A percentile compares a stretch with the other conserved stretches of the same genome.
phyloP scores from a whole-genome alignment of 2,113 vertebrate genomes.

The Tapirus terrestris region DNA sequence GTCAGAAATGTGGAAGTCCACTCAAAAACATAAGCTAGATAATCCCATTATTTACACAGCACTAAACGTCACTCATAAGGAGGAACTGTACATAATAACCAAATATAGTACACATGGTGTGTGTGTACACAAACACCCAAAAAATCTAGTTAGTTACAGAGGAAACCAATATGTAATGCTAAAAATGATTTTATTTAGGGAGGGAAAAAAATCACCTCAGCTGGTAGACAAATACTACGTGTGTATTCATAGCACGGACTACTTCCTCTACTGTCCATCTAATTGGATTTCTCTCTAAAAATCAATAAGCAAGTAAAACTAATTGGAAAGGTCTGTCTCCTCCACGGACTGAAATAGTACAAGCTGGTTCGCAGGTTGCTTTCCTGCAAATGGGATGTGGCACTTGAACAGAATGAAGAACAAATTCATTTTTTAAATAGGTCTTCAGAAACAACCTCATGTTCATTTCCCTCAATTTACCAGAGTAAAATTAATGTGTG shows the following conservation, averaged over 20 bases:
- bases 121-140: background rate
- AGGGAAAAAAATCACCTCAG: background rate
- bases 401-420: background rate
- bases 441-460: background rate
- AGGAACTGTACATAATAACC: too few species aligned
- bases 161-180: background rate
- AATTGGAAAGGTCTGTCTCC: background rate
- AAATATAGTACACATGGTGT: rapidly evolving
- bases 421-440: background rate
- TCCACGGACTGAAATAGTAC: rapidly evolving
- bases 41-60: background rate
- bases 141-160: background rate
- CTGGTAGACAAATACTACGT: rapidly evolving
- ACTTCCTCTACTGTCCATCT: background rate
- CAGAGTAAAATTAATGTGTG: background rate
- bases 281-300: background rate
- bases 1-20: background rate
- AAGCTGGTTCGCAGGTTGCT: background rate
- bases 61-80: background rate
- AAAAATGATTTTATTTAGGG: background rate
- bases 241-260: rapidly evolving
- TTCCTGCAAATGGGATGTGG: background rate
- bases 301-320: background rate
- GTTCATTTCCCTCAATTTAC: background rate
- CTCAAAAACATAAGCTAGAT: background rate